Evolutionary conservation across 2,888 invertebrate species (phyloP).

Genomic region (Leucania comma): DNA sequence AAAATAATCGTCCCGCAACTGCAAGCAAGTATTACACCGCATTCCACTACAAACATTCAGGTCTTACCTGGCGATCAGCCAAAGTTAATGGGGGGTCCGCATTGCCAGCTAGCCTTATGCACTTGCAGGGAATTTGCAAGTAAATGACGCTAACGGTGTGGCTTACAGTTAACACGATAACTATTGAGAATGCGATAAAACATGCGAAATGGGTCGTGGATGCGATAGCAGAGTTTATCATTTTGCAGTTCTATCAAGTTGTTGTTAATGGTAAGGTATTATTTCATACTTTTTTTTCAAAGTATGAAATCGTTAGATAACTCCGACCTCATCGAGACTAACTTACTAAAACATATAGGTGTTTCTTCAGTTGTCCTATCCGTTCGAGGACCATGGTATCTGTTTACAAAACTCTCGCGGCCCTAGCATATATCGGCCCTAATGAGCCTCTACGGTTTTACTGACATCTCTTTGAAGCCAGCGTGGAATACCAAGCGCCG

Average conservation of each 20-base stretch:
- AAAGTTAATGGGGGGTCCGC: constrained; percentile 22
- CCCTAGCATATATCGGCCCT: no score
- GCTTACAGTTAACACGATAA: constrained; percentile 43
- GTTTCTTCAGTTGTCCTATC: no score
- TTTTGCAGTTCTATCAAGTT: neutral
- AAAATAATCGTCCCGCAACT: neutral
- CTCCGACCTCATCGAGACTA: no score
- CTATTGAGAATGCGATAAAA: constrained; percentile 53
- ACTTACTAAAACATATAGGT: no score
- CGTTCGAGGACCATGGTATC: no score
- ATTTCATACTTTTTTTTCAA: no score
- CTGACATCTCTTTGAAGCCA: no score
- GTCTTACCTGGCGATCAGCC: constrained; percentile 34
- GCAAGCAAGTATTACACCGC: constrained; percentile 1
- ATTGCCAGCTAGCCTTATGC: constrained; percentile 33
- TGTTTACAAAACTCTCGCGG: no score
- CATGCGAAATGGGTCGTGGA: constrained; percentile 41
- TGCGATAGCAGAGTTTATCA: constrained; percentile 18
- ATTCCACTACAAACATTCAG: constrained; percentile 21
- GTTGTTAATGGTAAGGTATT: no score
- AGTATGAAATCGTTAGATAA: no score
- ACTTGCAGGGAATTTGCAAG: constrained; percentile 47
- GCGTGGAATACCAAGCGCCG: no score
- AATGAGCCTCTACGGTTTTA: no score
- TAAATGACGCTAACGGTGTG: constrained; percentile 49